Evolutionary conservation across 2,113 vertebrate genomes (phyloP).

Genomic region (Holacanthus passer): DNA sequence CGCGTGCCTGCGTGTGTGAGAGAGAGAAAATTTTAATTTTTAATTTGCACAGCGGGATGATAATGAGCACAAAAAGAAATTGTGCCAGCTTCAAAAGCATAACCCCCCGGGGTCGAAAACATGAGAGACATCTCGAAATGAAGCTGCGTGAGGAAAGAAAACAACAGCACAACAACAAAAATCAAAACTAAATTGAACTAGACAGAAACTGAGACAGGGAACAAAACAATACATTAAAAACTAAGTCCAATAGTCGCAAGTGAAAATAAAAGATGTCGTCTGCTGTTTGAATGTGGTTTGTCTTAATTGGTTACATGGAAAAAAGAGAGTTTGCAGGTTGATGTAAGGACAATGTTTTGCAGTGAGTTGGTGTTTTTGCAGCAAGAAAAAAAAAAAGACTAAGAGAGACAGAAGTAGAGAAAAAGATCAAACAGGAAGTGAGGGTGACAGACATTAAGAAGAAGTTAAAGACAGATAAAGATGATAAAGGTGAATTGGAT

Average conservation of each 20-base stretch:
- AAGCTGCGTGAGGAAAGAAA: background rate
- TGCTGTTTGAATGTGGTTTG: background rate
- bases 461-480: background rate
- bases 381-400: background rate
- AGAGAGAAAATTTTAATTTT: conserved; percentile 39
- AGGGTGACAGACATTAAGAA: background rate
- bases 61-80: conserved; percentile 60
- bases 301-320: background rate
- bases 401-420: background rate
- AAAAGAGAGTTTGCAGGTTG: background rate
- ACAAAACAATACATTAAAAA: background rate
- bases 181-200: background rate
- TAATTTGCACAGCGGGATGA: conserved; percentile 53
- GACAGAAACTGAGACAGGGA: background rate
- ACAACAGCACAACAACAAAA: background rate
- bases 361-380: background rate
- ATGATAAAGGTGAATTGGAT: background rate
- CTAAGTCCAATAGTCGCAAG: background rate
- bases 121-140: conserved; percentile 10
- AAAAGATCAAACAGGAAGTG: background rate
- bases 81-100: conserved; percentile 40
- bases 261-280: background rate
- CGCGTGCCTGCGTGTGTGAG: no score
- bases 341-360: background rate
- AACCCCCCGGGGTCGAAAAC: background rate